Evolutionary conservation across 2,888 invertebrate genomes (phyloP).

Genomic region (Eremobia ochroleuca): DNA sequence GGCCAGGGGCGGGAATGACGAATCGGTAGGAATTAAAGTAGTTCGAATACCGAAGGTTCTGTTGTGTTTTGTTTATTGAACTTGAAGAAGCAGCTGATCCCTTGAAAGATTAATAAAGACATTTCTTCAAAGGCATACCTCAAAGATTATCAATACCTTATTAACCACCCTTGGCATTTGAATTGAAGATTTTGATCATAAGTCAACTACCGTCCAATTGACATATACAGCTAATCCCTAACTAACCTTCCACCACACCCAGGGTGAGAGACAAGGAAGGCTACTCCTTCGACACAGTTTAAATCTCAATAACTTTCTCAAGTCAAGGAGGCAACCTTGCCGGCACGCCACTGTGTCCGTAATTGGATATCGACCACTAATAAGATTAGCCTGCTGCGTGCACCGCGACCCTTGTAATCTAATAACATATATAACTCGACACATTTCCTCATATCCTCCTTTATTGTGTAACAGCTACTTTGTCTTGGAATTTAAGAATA

Average conservation of each 20-base stretch:
- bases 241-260: slow-evolving; percentile 24
- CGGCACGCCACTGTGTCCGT: slow-evolving; percentile 70
- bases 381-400: slow-evolving; percentile 80
- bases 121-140: not conserved
- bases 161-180: not conserved
- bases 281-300: slow-evolving; percentile 26
- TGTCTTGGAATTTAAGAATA: slow-evolving; percentile 2
- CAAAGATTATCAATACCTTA: not conserved
- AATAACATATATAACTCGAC: slow-evolving; percentile 72
- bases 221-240: slow-evolving; percentile 28
- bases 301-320: slow-evolving; percentile 68
- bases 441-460: slow-evolving; percentile 54
- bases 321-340: slow-evolving; percentile 81
- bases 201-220: not conserved
- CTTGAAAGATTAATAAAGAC: not conserved
- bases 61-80: slow-evolving; percentile 29
- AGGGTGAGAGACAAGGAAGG: slow-evolving; percentile 3
- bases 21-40: slow-evolving; percentile 9
- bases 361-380: slow-evolving; percentile 83
- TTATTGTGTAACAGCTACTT: slow-evolving; percentile 23
- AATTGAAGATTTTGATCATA: not conserved
- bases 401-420: slow-evolving; percentile 78
- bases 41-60: slow-evolving; percentile 1
- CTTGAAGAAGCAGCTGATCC: slow-evolving; percentile 8
- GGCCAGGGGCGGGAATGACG: slow-evolving; percentile 26